phyloP scores from a whole-genome alignment of 2,888 invertebrate species.

The Acrobasis repandana region DNA sequence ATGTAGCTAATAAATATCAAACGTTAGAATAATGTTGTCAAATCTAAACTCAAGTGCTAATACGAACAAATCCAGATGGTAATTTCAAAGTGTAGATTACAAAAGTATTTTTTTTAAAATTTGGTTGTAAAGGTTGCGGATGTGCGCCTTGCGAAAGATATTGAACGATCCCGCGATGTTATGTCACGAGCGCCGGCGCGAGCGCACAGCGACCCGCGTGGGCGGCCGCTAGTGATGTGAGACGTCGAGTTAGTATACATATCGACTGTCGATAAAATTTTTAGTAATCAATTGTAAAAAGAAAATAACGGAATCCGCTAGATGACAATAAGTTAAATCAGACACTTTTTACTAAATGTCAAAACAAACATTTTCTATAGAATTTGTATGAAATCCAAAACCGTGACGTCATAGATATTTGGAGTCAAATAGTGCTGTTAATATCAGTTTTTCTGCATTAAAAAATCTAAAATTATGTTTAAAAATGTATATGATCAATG shows the following conservation, averaged over 20 bases:
- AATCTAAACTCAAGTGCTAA: slow-evolving; percentile 2
- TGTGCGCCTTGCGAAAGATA: slow-evolving; percentile 70
- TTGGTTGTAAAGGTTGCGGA: slow-evolving; percentile 62
- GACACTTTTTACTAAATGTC: no score
- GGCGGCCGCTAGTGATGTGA: slow-evolving; percentile 64
- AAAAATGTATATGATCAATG: no score
- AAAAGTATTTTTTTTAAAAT: slow-evolving; percentile 37
- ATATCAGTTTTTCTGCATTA: no score
- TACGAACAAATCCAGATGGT: slow-evolving; percentile 8
- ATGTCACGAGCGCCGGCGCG: slow-evolving; percentile 72
- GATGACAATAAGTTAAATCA: no score
- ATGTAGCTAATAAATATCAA: background rate
- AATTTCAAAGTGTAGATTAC: slow-evolving; percentile 38
- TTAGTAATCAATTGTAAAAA: background rate
- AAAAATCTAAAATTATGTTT: no score
- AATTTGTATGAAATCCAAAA: no score
- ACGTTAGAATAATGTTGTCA: background rate
- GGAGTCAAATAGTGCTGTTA: no score
- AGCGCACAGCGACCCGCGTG: slow-evolving; percentile 75
- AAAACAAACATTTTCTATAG: no score
- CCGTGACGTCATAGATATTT: no score
- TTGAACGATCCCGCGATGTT: slow-evolving; percentile 74
- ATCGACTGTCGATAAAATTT: slow-evolving; percentile 32
- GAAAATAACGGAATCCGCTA: no score
- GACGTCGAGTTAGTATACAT: slow-evolving; percentile 30